These are phyloP conservation scores for Bursaphelenchus mucronatus DNA, from an alignment of 1,140 invertebrate genomes.

Conservation along the genomic window DNA sequence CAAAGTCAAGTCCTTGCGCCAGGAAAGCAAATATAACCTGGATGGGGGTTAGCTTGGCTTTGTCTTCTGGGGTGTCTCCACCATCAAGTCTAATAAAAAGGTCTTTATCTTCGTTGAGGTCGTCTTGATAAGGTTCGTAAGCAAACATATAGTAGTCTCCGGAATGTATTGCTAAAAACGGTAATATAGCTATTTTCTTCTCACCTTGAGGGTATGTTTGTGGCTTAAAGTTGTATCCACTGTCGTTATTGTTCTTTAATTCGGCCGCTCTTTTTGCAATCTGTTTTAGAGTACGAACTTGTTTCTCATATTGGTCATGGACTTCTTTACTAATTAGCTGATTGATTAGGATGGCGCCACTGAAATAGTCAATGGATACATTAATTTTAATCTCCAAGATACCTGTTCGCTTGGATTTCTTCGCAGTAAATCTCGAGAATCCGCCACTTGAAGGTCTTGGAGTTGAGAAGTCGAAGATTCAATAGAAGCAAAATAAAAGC, in stretches of 20 bases:
- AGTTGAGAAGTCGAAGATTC: conserved; percentile 53
- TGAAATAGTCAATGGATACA: conserved; percentile 31
- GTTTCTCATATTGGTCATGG: conserved; percentile 58
- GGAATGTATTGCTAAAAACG: conserved; percentile 57
- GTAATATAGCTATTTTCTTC: neutral
- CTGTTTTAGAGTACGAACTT: conserved; percentile 53
- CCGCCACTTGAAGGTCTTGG: conserved; percentile 59
- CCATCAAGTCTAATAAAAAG: conserved; percentile 51
- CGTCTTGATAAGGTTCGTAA: conserved; percentile 51
- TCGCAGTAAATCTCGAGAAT: conserved; percentile 60
- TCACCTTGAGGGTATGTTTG: conserved; percentile 59
- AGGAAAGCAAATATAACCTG: conserved; percentile 48
- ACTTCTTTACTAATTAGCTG: conserved; percentile 60
- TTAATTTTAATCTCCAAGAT: neutral
- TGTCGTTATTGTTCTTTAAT: conserved; percentile 46
- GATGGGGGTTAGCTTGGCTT: conserved; percentile 53
- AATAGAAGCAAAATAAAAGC: conserved; percentile 54
- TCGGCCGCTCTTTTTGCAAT: conserved; percentile 52
- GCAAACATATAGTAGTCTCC: conserved; percentile 61
- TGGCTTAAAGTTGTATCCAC: conserved; percentile 32
- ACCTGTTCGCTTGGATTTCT: conserved; percentile 55
- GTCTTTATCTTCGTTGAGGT: conserved; percentile 41
- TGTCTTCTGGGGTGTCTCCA: conserved; percentile 48
- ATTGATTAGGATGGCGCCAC: conserved; percentile 58
- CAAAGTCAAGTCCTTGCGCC: conserved; percentile 44